Conservation (phyloP, 2,888 invertebrate genomes). For the Corythucha ciliata region DNA sequence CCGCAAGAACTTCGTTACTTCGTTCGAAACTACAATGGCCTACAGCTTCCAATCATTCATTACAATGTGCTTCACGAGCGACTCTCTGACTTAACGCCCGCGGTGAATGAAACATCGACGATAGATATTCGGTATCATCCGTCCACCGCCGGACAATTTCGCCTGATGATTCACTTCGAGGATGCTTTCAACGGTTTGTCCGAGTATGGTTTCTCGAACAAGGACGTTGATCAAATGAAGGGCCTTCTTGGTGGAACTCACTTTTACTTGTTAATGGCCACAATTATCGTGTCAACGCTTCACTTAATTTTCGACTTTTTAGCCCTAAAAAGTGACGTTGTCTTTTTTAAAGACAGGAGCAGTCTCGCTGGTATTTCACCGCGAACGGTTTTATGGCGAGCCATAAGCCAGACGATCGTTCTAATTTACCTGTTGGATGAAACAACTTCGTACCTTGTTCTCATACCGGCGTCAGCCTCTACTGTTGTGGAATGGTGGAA, state of each 20-base stretch:
- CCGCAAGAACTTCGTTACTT: neutral
- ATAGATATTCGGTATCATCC: neutral
- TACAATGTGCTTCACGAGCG: neutral
- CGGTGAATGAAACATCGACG: too few relatives aligned
- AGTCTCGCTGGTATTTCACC: slow-evolving; percentile 83
- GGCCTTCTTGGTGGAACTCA: slow-evolving; percentile 94
- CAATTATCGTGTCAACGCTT: slow-evolving; percentile 79
- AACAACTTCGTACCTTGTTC: slow-evolving; percentile 78
- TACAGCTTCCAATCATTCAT: slow-evolving; percentile 4
- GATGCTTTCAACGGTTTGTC: slow-evolving; percentile 61
- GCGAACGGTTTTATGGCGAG: slow-evolving; percentile 84
- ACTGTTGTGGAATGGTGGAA: slow-evolving; percentile 95
- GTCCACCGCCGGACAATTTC: slow-evolving; percentile 33
- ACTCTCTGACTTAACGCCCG: neutral
- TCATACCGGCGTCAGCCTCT: slow-evolving; percentile 76
- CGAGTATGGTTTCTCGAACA: slow-evolving; percentile 76
- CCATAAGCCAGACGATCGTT: slow-evolving; percentile 82
- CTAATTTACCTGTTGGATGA: slow-evolving; percentile 89
- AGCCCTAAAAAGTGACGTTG: slow-evolving; percentile 95
- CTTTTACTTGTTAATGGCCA: slow-evolving; percentile 77
- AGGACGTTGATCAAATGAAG: slow-evolving; percentile 94
- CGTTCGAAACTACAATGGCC: neutral
- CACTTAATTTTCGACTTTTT: slow-evolving; percentile 96
- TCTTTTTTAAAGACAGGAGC: slow-evolving; percentile 80
- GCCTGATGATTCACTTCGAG: slow-evolving; percentile 67